These are phyloP conservation scores for Asobara japonica DNA, from an alignment of 1,140 invertebrate species.

Conservation along the genomic window DNA sequence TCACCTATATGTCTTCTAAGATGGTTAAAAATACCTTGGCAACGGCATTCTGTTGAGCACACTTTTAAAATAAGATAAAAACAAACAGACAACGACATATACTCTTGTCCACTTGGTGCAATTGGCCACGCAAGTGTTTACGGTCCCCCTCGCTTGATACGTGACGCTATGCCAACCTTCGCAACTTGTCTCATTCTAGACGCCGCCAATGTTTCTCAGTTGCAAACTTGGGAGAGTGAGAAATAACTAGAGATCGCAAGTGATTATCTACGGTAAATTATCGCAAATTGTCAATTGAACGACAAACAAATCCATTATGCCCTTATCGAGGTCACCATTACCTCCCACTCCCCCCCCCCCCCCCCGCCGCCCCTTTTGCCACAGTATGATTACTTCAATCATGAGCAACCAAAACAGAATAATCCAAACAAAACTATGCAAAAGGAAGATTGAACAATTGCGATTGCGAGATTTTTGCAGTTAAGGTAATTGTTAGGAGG, in stretches of 20 bases:
- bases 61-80: not conserved
- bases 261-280: not conserved
- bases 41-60: not conserved
- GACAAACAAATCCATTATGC: conserved; percentile 4
- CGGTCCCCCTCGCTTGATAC: conserved; percentile 58
- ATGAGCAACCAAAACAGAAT: not conserved
- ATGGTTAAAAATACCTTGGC: conserved; percentile 21
- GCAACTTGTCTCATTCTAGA: conserved; percentile 27
- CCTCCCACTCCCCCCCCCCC: not conserved
- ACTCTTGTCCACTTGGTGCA: conserved; percentile 59
- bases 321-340: not conserved
- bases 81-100: conserved; percentile 24
- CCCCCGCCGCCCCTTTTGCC: too few relatives aligned
- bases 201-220: conserved; percentile 8
- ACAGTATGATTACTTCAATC: not conserved
- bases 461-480: too few relatives aligned
- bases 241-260: not conserved
- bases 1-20: not conserved
- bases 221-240: not conserved
- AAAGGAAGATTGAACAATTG: too few relatives aligned
- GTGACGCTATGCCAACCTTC: conserved; percentile 60
- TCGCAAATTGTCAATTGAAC: not conserved
- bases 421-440: not conserved
- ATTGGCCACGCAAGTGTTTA: conserved; percentile 65
- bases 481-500: too few relatives aligned